A percentile compares a stretch with the other conserved stretches of the same genome.
These are phyloP conservation scores for Apodemus sylvaticus DNA, from an alignment of 2,113 vertebrate genomes.

Conservation along the genomic window DNA sequence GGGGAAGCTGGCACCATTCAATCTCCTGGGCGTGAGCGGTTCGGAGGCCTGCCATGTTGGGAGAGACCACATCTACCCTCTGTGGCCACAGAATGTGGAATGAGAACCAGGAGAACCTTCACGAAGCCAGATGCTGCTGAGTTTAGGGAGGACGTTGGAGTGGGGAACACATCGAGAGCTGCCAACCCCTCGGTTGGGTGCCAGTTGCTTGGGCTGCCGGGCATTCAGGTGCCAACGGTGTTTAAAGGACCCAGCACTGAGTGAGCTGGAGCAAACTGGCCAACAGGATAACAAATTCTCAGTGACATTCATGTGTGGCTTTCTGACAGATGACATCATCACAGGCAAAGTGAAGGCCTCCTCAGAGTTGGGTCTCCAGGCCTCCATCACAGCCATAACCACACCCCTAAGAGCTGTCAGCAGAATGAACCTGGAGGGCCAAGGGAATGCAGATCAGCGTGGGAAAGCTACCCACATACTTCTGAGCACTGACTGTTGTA, in stretches of 20 bases:
- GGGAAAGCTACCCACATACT: not conserved
- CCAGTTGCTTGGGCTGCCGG: not conserved
- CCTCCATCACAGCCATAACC: not conserved
- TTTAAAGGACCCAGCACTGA: not conserved
- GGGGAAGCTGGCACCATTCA: not conserved
- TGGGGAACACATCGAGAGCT: not conserved
- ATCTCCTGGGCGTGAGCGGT: not conserved
- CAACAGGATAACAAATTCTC: not conserved
- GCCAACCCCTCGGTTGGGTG: not conserved
- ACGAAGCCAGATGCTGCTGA: not conserved
- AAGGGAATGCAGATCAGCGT: not conserved
- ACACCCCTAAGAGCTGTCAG: not conserved
- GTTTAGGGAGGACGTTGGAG: not conserved
- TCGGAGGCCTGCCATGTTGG: not conserved
- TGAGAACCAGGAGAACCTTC: not conserved
- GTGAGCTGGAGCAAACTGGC: not conserved
- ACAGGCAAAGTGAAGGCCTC: not conserved
- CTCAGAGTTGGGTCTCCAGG: not conserved
- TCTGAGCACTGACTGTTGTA: not conserved
- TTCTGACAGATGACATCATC: not conserved
- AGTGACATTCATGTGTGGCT: not conserved
- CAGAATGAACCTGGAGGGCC: not conserved
- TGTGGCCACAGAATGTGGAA: not conserved
- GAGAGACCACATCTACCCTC: not conserved
- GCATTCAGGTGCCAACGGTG: not conserved